Percentiles rank a stretch among this genome's conserved stretches.
Evolutionary conservation across 2,888 invertebrate genomes (phyloP).

Genomic region (Cordilura impudica): DNA sequence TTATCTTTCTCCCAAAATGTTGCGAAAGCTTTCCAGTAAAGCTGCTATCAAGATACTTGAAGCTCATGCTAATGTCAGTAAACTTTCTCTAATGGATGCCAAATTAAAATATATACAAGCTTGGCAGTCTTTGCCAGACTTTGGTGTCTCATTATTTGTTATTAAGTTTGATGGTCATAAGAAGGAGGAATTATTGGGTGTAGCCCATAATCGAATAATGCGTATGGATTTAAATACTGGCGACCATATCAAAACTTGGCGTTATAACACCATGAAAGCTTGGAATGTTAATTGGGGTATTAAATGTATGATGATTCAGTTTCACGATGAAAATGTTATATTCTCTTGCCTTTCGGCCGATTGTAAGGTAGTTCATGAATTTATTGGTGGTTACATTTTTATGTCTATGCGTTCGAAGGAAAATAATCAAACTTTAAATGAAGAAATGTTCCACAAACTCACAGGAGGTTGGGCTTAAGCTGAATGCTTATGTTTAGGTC

Average conservation of each 20-base stretch:
- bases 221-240: conserved; percentile 95
- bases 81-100: conserved; percentile 91
- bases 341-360: conserved; percentile 97
- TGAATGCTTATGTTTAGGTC: neutral
- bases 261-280: conserved; percentile 98
- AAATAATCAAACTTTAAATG: conserved; percentile 96
- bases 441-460: conserved; percentile 98
- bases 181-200: conserved; percentile 94
- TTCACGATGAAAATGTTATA: conserved; percentile 95
- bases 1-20: conserved; percentile 92
- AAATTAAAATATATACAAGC: conserved; percentile 98
- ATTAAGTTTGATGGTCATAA: conserved; percentile 93
- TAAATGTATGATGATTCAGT: conserved; percentile 98
- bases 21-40: conserved; percentile 91
- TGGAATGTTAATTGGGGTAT: conserved; percentile 99
- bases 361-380: conserved; percentile 99
- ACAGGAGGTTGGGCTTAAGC: conserved; percentile 94
- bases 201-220: conserved; percentile 97
- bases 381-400: conserved; percentile 99
- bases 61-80: conserved; percentile 97
- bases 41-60: conserved; percentile 94
- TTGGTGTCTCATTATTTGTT: conserved; percentile 95
- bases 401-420: conserved; percentile 98
- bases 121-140: conserved; percentile 98
- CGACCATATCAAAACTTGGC: conserved; percentile 97